Percentiles rank a stretch among this genome's conserved stretches.
These are phyloP conservation scores for Prunella strophiata DNA, from an alignment of 2,797 vertebrate species.

Conservation along the genomic window DNA sequence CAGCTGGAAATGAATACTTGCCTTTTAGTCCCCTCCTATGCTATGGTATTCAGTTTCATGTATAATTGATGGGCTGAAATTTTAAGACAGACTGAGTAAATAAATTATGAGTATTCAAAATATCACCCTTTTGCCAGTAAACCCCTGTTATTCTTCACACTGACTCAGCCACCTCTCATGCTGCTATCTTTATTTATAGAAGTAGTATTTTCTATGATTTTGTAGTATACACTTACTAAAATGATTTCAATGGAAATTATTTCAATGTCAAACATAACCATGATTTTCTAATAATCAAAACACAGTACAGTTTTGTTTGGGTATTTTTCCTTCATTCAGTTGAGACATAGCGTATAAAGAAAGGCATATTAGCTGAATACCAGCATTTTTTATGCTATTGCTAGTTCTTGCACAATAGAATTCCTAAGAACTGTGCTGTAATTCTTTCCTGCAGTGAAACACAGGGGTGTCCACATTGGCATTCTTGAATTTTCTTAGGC, in stretches of 20 bases:
- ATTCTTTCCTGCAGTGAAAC: constrained; percentile 63
- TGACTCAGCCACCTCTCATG: neutral
- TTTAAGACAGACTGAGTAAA: constrained; percentile 70
- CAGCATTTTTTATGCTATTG: constrained; percentile 27
- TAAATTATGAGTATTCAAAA: constrained; percentile 75
- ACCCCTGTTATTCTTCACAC: constrained; percentile 49
- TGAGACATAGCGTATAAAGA: neutral
- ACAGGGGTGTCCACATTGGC: constrained; percentile 49
- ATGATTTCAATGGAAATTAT: neutral
- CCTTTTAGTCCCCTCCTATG: neutral
- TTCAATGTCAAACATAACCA: neutral
- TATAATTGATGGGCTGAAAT: constrained; percentile 66
- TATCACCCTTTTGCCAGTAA: constrained; percentile 55
- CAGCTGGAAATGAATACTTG: constrained; percentile 24
- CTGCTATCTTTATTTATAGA: constrained; percentile 21
- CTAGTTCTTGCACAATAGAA: constrained; percentile 36
- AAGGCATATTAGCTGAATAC: constrained; percentile 31
- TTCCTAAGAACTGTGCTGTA: constrained; percentile 44
- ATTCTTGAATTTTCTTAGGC: constrained; percentile 54
- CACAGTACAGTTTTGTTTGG: neutral
- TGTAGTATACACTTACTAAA: neutral
- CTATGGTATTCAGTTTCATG: constrained; percentile 60
- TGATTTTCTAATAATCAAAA: constrained; percentile 52
- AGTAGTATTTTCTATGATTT: constrained; percentile 29
- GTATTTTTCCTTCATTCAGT: constrained; percentile 10